phyloP scores from a whole-genome alignment of 1,140 invertebrate species.

The Papilio aristodemus region DNA sequence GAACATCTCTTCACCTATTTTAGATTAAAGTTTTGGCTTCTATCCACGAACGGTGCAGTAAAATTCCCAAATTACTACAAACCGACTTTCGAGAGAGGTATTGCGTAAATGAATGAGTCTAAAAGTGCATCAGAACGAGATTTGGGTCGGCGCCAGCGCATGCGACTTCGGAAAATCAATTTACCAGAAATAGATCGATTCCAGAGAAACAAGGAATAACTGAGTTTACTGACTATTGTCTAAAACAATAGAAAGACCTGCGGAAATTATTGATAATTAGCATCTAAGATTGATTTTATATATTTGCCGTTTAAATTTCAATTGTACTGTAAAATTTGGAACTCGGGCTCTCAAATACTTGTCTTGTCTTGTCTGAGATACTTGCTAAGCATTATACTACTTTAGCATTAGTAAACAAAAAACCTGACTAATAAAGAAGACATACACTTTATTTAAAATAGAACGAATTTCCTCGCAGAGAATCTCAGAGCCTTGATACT shows the following conservation, averaged over 20 bases:
- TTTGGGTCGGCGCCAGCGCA: constrained; percentile 18
- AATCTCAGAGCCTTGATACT: not conserved
- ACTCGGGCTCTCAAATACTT: too few species aligned
- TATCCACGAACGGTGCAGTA: constrained; percentile 20
- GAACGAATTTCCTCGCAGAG: not conserved
- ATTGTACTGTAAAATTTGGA: too few species aligned
- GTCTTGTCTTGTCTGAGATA: too few species aligned
- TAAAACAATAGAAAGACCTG: not conserved
- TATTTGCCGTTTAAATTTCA: too few species aligned
- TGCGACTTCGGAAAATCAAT: constrained; percentile 1
- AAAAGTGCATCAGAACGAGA: constrained; percentile 16
- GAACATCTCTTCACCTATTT: constrained; percentile 17
- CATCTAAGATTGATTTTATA: too few species aligned
- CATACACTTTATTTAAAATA: too few species aligned
- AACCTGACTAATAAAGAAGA: too few species aligned
- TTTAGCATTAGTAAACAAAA: not conserved
- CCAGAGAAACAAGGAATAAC: not conserved
- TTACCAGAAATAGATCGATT: constrained; percentile 10
- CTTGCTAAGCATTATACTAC: too few species aligned
- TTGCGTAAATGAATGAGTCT: constrained; percentile 24
- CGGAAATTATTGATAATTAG: too few species aligned
- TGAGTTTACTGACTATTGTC: not conserved
- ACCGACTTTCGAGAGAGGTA: constrained; percentile 10
- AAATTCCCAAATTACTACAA: constrained; percentile 30
- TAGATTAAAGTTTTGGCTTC: constrained; percentile 22